Conservation (phyloP, 1,140 invertebrate species). For the Zaprionus vittiger region DNA sequence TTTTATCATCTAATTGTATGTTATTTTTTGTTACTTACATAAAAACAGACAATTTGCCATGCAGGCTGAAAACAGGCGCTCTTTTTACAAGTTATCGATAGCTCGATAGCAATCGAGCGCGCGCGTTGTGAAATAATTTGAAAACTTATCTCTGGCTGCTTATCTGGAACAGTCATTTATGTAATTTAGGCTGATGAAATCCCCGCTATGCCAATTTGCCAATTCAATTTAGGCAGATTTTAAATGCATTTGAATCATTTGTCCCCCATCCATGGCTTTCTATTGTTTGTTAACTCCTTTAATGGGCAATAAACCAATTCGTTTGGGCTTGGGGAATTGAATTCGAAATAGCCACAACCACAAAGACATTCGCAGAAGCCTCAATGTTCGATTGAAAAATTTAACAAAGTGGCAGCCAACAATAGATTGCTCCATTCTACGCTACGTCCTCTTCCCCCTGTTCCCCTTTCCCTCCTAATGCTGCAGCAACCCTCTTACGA, state of each 20-base stretch:
- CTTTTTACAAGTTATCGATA: constrained; percentile 8
- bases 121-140: constrained; percentile 21
- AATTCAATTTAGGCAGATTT: not conserved
- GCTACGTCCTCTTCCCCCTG: not conserved
- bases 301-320: constrained; percentile 19
- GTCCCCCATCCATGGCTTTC: not conserved
- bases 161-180: not conserved
- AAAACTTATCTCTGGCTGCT: constrained; percentile 11
- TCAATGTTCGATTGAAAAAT: constrained; percentile 51
- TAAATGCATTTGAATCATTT: constrained; percentile 7
- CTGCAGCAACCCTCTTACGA: constrained; percentile 1
- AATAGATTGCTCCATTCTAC: constrained; percentile 45
- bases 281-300: constrained; percentile 8
- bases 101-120: constrained; percentile 1
- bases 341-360: constrained; percentile 37
- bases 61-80: not conserved
- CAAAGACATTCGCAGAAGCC: constrained; percentile 39
- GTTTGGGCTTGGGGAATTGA: constrained; percentile 21
- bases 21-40: not conserved
- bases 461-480: not conserved
- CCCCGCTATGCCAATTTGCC: not conserved
- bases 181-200: not conserved
- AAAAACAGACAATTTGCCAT: not conserved
- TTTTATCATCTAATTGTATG: too few relatives aligned
- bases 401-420: constrained; percentile 61